Evolutionary conservation across 2,797 vertebrate genomes (phyloP).

Genomic region (Mustela erminea): DNA sequence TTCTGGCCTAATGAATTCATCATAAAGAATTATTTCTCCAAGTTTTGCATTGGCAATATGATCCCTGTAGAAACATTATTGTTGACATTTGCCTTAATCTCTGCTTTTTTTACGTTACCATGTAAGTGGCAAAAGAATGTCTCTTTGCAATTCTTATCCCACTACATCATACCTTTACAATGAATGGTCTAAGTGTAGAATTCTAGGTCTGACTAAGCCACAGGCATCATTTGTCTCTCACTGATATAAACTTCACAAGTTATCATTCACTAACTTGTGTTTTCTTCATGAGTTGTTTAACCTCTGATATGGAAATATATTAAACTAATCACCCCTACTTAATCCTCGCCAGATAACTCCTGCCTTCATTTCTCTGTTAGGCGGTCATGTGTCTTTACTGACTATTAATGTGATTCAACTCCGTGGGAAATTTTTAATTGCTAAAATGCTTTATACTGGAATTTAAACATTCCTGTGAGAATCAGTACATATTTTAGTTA

Average conservation of each 20-base stretch:
- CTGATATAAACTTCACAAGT: neutral
- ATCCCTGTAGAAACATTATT: neutral
- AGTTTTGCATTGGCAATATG: neutral
- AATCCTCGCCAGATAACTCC: neutral
- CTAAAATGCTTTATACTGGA: conserved; percentile 68
- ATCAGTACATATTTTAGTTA: conserved; percentile 56
- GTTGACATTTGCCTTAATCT: neutral
- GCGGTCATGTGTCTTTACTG: neutral
- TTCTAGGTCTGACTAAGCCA: neutral
- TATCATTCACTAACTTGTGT: neutral
- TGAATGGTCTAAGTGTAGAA: neutral
- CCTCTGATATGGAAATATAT: conserved; percentile 34
- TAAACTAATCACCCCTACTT: neutral
- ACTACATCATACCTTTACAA: neutral
- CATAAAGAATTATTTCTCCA: neutral
- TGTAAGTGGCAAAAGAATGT: neutral
- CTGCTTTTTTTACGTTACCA: neutral
- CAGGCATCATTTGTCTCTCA: conserved; percentile 25
- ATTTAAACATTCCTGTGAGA: conserved; percentile 74
- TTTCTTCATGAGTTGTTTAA: conserved; percentile 57
- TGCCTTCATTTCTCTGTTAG: conserved; percentile 40
- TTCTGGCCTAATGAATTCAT: conserved; percentile 23
- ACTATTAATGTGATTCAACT: conserved; percentile 69
- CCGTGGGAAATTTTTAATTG: conserved; percentile 70
- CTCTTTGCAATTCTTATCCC: neutral